Base-by-base conservation (phyloP, 1,140 invertebrate species). In the Orchesella cincta region DNA sequence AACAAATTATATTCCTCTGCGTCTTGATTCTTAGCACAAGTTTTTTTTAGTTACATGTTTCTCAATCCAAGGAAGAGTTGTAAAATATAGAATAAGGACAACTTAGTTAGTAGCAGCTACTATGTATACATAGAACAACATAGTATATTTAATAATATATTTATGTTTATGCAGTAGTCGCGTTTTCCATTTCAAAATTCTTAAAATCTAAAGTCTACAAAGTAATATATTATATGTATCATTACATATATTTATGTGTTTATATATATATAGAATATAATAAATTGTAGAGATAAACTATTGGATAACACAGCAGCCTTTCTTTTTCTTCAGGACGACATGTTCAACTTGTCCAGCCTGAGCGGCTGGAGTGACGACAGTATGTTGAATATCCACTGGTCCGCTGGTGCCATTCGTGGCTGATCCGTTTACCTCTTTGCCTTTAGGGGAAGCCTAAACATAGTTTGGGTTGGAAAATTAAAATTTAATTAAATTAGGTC, bases 231-330 rank as follows among this genome's bases (percentile, higher is more conserved):
- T 67, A 67, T 29, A 33, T 31, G 31, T 67, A 31, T 31, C 12
- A 67, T 67, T 67, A 29, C 14, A 29, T 67, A 67, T 33, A 33
- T 31, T 8, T 67, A 67, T 8, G 29, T 67, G 31, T 67, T 67
- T 31, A 31, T 67, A 67, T 31, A 31, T 67, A 67, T 67, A 31
- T 67, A 14, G 8, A 18, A 67, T 67, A 67, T 31, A 31, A 67
- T 31, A 67, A 5, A 5, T 31, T 31, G 2, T 39, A 73, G 28
- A 46, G 39, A 73, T 29, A 36, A 73, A 54, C 79, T 93, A 95
- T 89, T 94, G 93, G 84, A 94, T 90, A 79, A 93, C 91, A 87
- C 93, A 95, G 89, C 93, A 94, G 87, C 93, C 94, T 85, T 91
- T 92, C 86, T 95, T 94, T 88, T 95, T 95, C 88, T 94, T 94